Percentiles rank a stretch among this genome's conserved stretches.
Evolutionary conservation across 2,797 vertebrate species (phyloP).

Genomic region (Phalloptychus januarius): DNA sequence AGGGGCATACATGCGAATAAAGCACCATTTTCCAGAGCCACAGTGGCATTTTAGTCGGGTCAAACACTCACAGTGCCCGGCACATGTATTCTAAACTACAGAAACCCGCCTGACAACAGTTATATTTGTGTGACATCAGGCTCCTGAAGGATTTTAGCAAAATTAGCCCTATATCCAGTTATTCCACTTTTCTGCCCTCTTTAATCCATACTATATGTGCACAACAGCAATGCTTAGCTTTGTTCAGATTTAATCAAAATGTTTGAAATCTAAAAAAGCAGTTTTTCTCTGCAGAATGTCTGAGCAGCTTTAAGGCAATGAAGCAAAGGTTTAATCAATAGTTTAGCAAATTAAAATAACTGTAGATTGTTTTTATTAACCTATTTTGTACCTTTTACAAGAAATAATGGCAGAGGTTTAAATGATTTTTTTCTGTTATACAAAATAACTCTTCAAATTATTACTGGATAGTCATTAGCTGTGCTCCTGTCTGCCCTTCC

Average conservation of each 20-base stretch:
- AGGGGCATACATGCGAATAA: conserved; percentile 2
- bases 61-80: conserved; percentile 1
- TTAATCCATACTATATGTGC: not conserved
- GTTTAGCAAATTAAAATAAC: not conserved
- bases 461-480: not conserved
- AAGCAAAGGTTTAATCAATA: not conserved
- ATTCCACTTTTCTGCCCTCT: not conserved
- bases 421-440: not conserved
- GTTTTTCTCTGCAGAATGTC: not conserved
- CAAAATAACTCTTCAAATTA: not conserved
- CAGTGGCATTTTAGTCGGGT: conserved; percentile 22
- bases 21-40: conserved; percentile 12
- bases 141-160: not conserved
- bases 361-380: not conserved
- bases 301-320: not conserved
- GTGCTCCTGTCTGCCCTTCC: not conserved
- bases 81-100: not conserved
- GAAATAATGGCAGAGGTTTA: not conserved
- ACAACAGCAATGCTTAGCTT: not conserved
- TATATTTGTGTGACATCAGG: not conserved
- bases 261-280: not conserved
- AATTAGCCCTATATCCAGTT: not conserved
- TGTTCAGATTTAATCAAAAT: not conserved
- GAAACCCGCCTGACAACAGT: not conserved
- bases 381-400: not conserved